phyloP scores from a whole-genome alignment of 1,140 invertebrate genomes.

The Zeugodacus cucurbitae region DNA sequence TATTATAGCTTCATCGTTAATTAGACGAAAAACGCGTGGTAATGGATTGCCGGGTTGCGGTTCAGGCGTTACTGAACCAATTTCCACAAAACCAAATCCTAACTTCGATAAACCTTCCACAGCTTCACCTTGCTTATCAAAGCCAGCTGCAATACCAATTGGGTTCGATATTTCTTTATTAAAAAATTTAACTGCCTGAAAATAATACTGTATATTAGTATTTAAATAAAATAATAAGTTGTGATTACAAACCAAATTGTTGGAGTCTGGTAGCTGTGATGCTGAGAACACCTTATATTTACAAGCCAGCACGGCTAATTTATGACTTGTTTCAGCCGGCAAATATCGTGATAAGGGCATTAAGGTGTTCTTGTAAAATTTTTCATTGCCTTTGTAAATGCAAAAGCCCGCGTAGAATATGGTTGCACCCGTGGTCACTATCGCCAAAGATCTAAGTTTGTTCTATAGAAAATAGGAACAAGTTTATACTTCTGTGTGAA shows the following conservation, averaged over 20 bases:
- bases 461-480: constrained; percentile 19
- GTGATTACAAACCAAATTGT: constrained; percentile 70
- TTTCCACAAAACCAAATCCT: constrained; percentile 96
- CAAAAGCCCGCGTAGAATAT: constrained; percentile 39
- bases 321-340: constrained; percentile 82
- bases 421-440: constrained; percentile 41
- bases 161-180: constrained; percentile 84
- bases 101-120: constrained; percentile 82
- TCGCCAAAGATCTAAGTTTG: constrained; percentile 39
- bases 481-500: too few species aligned
- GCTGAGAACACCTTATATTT: constrained; percentile 80
- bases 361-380: constrained; percentile 44
- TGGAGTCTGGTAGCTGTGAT: constrained; percentile 71
- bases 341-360: constrained; percentile 57
- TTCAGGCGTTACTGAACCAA: constrained; percentile 94
- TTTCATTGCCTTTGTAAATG: constrained; percentile 43
- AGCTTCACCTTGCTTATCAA: constrained; percentile 97
- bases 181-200: constrained; percentile 77
- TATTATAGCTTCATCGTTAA: constrained; percentile 89
- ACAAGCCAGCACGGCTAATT: constrained; percentile 75
- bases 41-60: constrained; percentile 93
- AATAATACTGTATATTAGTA: constrained; percentile 39
- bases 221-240: constrained; percentile 39
- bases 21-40: constrained; percentile 90
- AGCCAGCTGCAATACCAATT: constrained; percentile 96